Base-by-base conservation (phyloP, 1,140 invertebrate genomes). In the Zaprionus tsacasi region DNA sequence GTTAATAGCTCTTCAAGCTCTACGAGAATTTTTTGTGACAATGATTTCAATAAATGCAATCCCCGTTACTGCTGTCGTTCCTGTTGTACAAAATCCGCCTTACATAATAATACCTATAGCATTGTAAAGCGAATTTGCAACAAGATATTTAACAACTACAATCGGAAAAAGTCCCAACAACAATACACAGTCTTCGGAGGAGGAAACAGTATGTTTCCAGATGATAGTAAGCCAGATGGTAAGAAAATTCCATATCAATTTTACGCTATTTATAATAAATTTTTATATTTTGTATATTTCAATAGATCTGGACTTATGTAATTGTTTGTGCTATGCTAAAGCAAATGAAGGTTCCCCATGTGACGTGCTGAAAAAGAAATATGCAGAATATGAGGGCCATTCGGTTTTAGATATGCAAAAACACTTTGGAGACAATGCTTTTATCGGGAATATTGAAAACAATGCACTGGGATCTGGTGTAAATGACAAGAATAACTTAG, bases 101-200 rank as follows among this genome's bases (percentile, higher is more conserved):
- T 85, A 2, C 88, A 61, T 54, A 59, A 81, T 35, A 76, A 79
- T 17, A 83, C 78, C 0, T 89, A 89, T 63, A 63, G 68, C 4
- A 66, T 85, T 25, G 61, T 89, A 6, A 89, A 89, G 21, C 58
- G 85, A 27, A 73, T 89, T 15, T 89, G 85, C 30, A 72, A 81
- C 57, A 89, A 89, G 27, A 83, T 89, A 54, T 65, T 88, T 7
- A 83, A 77, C 13, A 78, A 36, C 4, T 83, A 74, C 30, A 79
- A 74, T 15, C 75, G 85, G 1, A 55, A 73, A 48, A 78, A 67
- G 13, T 89, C 83, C 57, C 71, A 60, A 15, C 83, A 89, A 25
- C 73, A 72, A 11, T 89, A 89, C 36, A 74, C 78, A 6, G 27
- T 88, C 11, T 89, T 89, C 17, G 58, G 81, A 30, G 85, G 85